These are phyloP conservation scores for Erinaceus europaeus DNA, from an alignment of 2,113 vertebrate species.

Conservation along the genomic window DNA sequence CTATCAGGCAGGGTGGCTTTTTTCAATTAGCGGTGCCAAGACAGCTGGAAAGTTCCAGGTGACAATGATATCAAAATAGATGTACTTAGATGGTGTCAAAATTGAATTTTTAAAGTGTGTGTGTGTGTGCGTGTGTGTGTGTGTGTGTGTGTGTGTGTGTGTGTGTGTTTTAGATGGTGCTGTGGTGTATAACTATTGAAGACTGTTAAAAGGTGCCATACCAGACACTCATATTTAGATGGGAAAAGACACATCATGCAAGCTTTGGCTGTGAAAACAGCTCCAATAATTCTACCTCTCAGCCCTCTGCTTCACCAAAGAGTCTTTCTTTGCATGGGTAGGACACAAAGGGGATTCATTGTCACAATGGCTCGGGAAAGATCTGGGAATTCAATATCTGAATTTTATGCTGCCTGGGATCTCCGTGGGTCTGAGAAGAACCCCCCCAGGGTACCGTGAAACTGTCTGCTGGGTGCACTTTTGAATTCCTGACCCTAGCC, in stretches of 20 bases:
- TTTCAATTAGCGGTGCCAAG: background rate
- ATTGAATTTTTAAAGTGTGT: background rate
- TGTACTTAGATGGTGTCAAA: background rate
- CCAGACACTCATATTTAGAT: background rate
- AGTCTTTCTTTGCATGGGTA: background rate
- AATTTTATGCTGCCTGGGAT: background rate
- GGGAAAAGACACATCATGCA: background rate
- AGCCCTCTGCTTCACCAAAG: background rate
- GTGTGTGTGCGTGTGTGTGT: too few species aligned
- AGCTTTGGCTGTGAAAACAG: background rate
- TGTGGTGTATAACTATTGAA: background rate
- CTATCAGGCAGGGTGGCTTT: background rate
- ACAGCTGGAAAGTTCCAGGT: background rate
- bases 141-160: too few species aligned
- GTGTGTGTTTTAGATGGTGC: background rate
- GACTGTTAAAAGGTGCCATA: background rate
- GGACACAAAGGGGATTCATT: background rate
- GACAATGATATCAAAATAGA: background rate
- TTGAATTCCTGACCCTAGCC: background rate
- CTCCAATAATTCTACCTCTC: background rate
- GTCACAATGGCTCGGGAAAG: background rate
- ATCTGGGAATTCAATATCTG: background rate
- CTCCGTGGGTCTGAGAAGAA: background rate
- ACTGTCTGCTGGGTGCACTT: too few species aligned
- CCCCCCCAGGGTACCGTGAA: background rate